A percentile compares a stretch with the other conserved stretches of the same genome.
Conservation (phyloP, 2,888 invertebrate genomes). For the Eumacrocentrus americanus region DNA sequence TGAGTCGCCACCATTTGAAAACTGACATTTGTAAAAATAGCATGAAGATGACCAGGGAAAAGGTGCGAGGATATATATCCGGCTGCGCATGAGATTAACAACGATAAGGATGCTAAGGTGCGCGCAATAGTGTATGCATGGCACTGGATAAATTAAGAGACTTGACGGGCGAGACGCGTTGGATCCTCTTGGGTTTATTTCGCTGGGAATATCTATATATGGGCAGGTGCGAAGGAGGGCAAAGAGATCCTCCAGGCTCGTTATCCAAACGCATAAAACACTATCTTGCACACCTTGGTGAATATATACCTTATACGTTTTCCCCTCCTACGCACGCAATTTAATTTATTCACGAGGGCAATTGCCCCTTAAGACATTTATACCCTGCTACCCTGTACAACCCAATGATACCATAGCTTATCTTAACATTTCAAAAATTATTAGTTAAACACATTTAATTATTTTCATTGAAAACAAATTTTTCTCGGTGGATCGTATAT, state of each 20-base stretch:
- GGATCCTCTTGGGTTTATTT: slow-evolving; percentile 18
- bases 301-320: slow-evolving; percentile 14
- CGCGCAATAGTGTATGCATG: slow-evolving; percentile 4
- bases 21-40: slow-evolving; percentile 1
- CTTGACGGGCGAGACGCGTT: slow-evolving; percentile 22
- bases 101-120: slow-evolving; percentile 2
- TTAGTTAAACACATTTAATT: too few relatives aligned
- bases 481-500: too few relatives aligned
- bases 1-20: not conserved
- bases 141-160: slow-evolving; percentile 29
- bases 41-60: slow-evolving; percentile 10
- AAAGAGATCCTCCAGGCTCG: slow-evolving; percentile 11
- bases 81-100: not conserved
- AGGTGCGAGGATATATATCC: slow-evolving; percentile 28
- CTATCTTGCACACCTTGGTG: slow-evolving; percentile 18
- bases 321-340: slow-evolving; percentile 1
- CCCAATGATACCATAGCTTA: too few relatives aligned
- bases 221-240: slow-evolving; percentile 20
- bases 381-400: slow-evolving; percentile 2
- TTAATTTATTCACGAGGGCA: slow-evolving; percentile 18
- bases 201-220: slow-evolving; percentile 5
- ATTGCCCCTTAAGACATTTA: not conserved
- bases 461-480: too few relatives aligned
- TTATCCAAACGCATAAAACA: slow-evolving; percentile 28
- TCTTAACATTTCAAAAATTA: too few relatives aligned